Evolutionary conservation across 2,113 vertebrate genomes (phyloP), one percentile per base, ranked within the genome.

Genomic region (Protomyctophum bolini): DNA sequence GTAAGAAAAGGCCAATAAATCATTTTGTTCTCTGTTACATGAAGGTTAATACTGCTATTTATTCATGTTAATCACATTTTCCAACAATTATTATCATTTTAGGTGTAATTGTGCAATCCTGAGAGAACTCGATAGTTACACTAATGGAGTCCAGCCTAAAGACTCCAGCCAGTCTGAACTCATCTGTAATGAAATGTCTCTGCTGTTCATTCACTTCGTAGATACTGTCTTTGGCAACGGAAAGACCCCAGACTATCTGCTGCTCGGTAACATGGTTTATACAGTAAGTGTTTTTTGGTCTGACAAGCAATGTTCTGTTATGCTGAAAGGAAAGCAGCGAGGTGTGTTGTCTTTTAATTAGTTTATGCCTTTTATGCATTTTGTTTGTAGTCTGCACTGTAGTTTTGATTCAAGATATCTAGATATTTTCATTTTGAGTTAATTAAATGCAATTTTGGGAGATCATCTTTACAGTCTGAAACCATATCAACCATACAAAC

Each of bases 181-280:
- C 3, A 41, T 21, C 21, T 21, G 21, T 21, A 21, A 21, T 83
- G 29, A 74, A 92, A 91, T 85, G 77, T 81, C 79, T 68, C 63
- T 86, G 81, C 81, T 86, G 0, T 89, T 84, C 75, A 88, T 93
- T 88, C 49, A 79, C 80, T 84, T 77, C 85, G 21, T 86, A 99
- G 98, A 96, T 86, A 96, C 93, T 0, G 96, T 97, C 14, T 98
- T 99, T 63, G 95, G 95, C 89, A 98, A 94, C 58, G 98, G 98
- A 84, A 94, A 94, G 82, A 98, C 97, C 69, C 96, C 97, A 0
- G 97, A 98, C 90, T 98, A 99, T 83, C 92, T 99, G 72, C 96
- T 99, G 58, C 89, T 99, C 85, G 98, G 98, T 52, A 99, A 99
- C 90, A 97, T 96, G 88, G 98, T 99, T 84, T 99, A 99, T 82